These are phyloP conservation scores for Bembecia ichneumoniformis DNA, from an alignment of 2,888 invertebrate species.

Conservation along the genomic window DNA sequence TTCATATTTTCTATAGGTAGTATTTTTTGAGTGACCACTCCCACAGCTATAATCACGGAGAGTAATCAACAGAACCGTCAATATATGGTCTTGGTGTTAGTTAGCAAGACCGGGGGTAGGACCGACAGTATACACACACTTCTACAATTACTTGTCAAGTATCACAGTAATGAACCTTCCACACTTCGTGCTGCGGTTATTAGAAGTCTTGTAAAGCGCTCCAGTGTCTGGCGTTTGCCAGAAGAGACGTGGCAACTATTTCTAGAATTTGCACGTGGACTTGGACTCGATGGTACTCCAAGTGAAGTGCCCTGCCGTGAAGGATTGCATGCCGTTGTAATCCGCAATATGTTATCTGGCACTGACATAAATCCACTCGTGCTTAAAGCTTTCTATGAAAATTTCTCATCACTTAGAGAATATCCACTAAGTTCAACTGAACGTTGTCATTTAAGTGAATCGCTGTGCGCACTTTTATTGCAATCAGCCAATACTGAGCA, in stretches of 20 bases:
- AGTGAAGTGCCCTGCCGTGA: slow-evolving; percentile 32
- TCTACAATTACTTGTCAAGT: slow-evolving; percentile 24
- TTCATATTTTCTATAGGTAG: no score
- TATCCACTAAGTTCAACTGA: slow-evolving; percentile 31
- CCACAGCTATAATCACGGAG: no score
- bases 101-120: slow-evolving; percentile 45
- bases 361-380: slow-evolving; percentile 16
- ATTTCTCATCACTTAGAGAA: slow-evolving; percentile 30
- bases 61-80: slow-evolving; percentile 33
- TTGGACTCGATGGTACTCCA: slow-evolving; percentile 38
- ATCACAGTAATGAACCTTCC: slow-evolving; percentile 36
- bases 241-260: slow-evolving; percentile 31
- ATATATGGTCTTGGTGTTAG: slow-evolving; percentile 43
- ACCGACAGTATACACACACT: slow-evolving; percentile 27
- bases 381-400: slow-evolving; percentile 21
- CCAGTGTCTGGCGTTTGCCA: slow-evolving; percentile 39
- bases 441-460: slow-evolving; percentile 16
- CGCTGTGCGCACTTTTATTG: slow-evolving; percentile 19
- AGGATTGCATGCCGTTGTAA: slow-evolving; percentile 41
- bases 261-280: slow-evolving; percentile 30
- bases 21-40: no score
- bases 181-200: slow-evolving; percentile 40
- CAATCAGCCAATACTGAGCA: slow-evolving; percentile 10
- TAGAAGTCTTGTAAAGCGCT: slow-evolving; percentile 44
- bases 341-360: slow-evolving; percentile 28